Conservation (phyloP, 1,140 invertebrate species). For the Leptestheria dahalacensis region DNA sequence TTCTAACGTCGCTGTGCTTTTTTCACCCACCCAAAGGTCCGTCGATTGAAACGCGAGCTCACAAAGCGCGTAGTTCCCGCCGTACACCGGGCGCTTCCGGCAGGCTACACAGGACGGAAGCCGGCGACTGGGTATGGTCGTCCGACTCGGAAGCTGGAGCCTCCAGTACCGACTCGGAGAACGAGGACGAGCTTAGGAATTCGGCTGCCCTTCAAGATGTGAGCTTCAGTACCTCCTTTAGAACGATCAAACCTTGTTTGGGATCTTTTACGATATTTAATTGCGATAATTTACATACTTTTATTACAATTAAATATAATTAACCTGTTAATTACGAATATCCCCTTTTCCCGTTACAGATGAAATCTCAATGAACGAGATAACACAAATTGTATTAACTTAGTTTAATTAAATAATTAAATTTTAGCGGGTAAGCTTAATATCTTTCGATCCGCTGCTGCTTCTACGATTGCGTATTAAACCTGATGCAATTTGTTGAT, state of each 20-base stretch:
- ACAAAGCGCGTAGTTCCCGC: slow-evolving; percentile 19
- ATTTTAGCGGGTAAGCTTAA: neutral
- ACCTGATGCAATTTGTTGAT: too few relatives aligned
- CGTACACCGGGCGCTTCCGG: slow-evolving; percentile 66
- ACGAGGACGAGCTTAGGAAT: too few relatives aligned
- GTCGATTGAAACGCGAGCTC: slow-evolving; percentile 19
- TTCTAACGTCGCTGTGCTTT: slow-evolving; percentile 10
- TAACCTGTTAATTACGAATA: too few relatives aligned
- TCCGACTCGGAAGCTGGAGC: slow-evolving; percentile 57
- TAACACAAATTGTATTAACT: neutral
- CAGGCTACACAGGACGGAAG: slow-evolving; percentile 77
- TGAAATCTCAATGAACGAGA: neutral
- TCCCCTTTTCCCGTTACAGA: too few relatives aligned
- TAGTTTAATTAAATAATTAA: neutral
- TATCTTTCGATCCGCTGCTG: too few relatives aligned
- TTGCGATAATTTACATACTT: too few relatives aligned
- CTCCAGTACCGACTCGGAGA: slow-evolving; percentile 26
- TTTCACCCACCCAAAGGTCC: neutral
- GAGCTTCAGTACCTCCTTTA: too few relatives aligned
- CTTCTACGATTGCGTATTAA: too few relatives aligned
- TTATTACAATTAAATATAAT: too few relatives aligned
- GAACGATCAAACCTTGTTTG: too few relatives aligned
- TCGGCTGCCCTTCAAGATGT: too few relatives aligned
- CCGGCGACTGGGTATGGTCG: slow-evolving; percentile 98
- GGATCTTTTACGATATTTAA: too few relatives aligned